These are phyloP conservation scores for Sturmia bella DNA, from an alignment of 2,888 invertebrate species.

Conservation along the genomic window DNA sequence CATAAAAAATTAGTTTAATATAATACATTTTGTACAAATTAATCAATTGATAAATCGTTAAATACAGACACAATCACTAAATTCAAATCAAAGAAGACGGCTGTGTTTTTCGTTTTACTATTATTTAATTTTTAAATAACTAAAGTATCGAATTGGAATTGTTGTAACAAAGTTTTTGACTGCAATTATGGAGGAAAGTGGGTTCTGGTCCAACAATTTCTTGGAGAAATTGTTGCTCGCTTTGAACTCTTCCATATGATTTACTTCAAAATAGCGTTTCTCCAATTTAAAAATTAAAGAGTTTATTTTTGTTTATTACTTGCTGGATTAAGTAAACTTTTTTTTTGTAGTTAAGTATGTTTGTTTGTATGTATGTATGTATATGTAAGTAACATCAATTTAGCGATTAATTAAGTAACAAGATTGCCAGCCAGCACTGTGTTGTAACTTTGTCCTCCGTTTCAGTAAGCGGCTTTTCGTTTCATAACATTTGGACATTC, in stretches of 20 bases:
- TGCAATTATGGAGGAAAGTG: neutral
- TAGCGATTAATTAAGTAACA: conserved; percentile 67
- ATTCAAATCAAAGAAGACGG: conserved; percentile 42
- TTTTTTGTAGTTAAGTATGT: conserved; percentile 6
- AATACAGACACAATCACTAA: conserved; percentile 43
- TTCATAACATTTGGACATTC: conserved; percentile 6
- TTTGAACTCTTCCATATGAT: neutral
- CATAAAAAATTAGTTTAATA: conserved; percentile 73
- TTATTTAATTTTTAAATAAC: no score
- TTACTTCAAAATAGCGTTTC: neutral
- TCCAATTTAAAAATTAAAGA: conserved; percentile 5
- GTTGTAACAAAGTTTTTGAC: neutral
- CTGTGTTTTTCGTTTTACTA: no score
- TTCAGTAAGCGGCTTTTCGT: conserved; percentile 17
- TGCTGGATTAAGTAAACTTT: neutral
- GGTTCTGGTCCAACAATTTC: conserved; percentile 14
- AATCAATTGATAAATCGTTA: conserved; percentile 69
- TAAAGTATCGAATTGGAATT: neutral
- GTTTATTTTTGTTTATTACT: conserved; percentile 24
- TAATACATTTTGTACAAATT: conserved; percentile 82
- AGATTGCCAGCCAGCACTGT: conserved; percentile 48
- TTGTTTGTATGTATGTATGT: conserved; percentile 7
- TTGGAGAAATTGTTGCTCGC: conserved; percentile 24
- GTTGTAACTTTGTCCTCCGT: neutral
- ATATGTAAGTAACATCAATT: conserved; percentile 64